Evolutionary conservation across 2,797 vertebrate genomes (phyloP).

Genomic region (Schizopygopsis malacanthus): DNA sequence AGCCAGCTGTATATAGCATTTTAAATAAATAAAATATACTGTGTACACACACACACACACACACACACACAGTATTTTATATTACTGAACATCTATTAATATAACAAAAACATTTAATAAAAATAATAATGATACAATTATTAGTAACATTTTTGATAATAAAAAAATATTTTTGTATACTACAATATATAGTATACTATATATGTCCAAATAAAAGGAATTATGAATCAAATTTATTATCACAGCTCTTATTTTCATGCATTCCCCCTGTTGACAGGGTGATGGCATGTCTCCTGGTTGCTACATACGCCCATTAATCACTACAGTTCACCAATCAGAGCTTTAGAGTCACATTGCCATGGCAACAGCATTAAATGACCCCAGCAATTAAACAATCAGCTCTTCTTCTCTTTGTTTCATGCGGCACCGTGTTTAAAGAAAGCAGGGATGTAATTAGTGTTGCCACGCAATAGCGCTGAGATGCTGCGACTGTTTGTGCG

Average conservation of each 20-base stretch:
- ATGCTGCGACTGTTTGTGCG: slow-evolving; percentile 62
- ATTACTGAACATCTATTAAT: not conserved
- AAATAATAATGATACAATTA: too few species aligned
- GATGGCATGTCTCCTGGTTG: slow-evolving; percentile 46
- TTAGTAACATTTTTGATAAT: not conserved
- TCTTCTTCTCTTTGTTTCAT: slow-evolving; percentile 78
- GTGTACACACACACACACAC: too few species aligned
- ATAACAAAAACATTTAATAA: too few species aligned
- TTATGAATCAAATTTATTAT: not conserved
- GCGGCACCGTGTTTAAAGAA: slow-evolving; percentile 73
- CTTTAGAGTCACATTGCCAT: slow-evolving; percentile 78
- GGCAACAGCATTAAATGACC: slow-evolving; percentile 76
- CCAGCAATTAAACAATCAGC: slow-evolving; percentile 89
- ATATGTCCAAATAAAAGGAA: too few species aligned
- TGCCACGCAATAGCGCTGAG: slow-evolving; percentile 77
- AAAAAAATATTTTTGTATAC: too few species aligned
- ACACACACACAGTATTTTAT: not conserved
- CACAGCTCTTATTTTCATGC: slow-evolving; percentile 5
- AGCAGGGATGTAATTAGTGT: slow-evolving; percentile 83
- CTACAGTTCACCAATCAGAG: slow-evolving; percentile 59
- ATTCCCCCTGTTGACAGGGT: slow-evolving; percentile 42
- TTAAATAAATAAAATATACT: not conserved
- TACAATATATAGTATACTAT: too few species aligned
- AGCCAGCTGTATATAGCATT: not conserved
- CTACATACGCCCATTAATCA: slow-evolving; percentile 73